These are phyloP conservation scores for Atherinomorus stipes DNA, from an alignment of 2,113 vertebrate genomes.

Conservation along the genomic window DNA sequence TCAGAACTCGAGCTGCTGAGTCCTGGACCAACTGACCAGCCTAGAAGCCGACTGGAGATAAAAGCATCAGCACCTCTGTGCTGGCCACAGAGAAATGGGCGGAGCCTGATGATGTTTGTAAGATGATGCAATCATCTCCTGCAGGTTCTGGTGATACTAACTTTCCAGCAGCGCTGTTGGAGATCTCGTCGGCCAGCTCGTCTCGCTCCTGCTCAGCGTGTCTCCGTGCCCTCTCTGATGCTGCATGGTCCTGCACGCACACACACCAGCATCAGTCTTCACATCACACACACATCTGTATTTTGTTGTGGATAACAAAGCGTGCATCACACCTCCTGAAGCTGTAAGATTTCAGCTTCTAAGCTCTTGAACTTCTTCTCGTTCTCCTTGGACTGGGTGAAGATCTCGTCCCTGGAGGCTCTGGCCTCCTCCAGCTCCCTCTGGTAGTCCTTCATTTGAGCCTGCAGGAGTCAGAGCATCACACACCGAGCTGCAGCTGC, in stretches of 20 bases:
- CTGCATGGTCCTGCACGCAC: slow-evolving; percentile 88
- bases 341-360: slow-evolving; percentile 94
- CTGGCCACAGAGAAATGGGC: too few relatives aligned
- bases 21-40: too few relatives aligned
- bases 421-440: slow-evolving; percentile 96
- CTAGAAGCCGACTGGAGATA: too few relatives aligned
- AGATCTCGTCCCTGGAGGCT: slow-evolving; percentile 96
- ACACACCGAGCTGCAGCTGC: neutral
- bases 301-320: neutral
- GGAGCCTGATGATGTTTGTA: too few relatives aligned
- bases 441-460: slow-evolving; percentile 98
- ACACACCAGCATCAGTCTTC: neutral
- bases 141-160: slow-evolving; percentile 76
- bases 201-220: slow-evolving; percentile 96
- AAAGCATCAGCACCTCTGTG: too few relatives aligned
- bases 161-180: slow-evolving; percentile 96
- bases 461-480: slow-evolving; percentile 74
- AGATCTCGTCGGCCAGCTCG: slow-evolving; percentile 95
- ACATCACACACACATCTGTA: neutral
- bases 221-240: slow-evolving; percentile 91
- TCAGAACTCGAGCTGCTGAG: too few relatives aligned
- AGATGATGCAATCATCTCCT: too few relatives aligned
- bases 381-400: slow-evolving; percentile 95
- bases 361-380: slow-evolving; percentile 97
- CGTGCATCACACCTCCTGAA: slow-evolving; percentile 87